phyloP scores from a whole-genome alignment of 2,888 invertebrate species.

The Tipula vernalis region DNA sequence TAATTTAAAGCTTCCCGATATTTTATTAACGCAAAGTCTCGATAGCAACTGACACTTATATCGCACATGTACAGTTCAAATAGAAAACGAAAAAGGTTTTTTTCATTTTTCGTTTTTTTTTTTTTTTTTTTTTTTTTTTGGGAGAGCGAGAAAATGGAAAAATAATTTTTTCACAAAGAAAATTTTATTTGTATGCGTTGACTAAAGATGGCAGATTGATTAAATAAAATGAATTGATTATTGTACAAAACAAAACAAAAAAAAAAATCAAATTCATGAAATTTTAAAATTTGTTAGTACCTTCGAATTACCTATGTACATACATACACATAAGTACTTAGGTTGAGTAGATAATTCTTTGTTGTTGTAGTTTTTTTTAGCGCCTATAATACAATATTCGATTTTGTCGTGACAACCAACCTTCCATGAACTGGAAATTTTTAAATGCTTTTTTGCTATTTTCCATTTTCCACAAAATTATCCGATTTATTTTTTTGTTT shows the following conservation, averaged over 20 bases:
- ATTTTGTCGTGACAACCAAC: not conserved
- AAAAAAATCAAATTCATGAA: not conserved
- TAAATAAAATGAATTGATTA: not conserved
- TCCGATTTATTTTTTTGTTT: not conserved
- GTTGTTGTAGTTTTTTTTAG: not conserved
- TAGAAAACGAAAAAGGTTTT: not conserved
- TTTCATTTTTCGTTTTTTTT: not conserved
- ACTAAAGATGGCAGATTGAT: not conserved
- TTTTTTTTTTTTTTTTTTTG: not conserved
- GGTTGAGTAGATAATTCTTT: not conserved
- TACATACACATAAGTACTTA: too few relatives aligned
- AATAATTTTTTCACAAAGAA: not conserved
- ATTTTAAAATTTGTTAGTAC: not conserved
- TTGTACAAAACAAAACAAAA: not conserved
- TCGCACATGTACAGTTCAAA: not conserved
- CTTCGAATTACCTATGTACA: too few relatives aligned
- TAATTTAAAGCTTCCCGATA: not conserved
- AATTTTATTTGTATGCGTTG: not conserved
- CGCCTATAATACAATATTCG: not conserved
- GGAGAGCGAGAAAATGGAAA: not conserved
- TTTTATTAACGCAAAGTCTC: not conserved
- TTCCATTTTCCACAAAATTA: too few relatives aligned
- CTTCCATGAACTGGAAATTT: not conserved
- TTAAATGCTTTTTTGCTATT: not conserved
- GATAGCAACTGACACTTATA: not conserved